Evolutionary conservation across 1,140 invertebrate species (phyloP), one percentile per base, ranked within the genome.

Genomic region (Phthorimaea operculella): DNA sequence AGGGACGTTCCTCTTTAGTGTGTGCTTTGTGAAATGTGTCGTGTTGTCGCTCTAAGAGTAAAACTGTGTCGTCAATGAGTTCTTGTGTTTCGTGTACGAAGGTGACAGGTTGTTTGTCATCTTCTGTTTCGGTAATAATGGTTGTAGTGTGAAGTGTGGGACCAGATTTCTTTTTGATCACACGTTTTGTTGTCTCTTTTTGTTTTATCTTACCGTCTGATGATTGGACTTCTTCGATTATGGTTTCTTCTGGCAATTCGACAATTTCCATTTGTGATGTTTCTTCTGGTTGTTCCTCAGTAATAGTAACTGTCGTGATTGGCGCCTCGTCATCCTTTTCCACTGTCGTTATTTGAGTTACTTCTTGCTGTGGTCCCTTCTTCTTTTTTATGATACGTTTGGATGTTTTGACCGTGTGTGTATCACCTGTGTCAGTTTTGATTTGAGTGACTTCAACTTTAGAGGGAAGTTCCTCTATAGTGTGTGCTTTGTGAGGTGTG

Each of bases 91-190:
- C 68, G 6, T 50, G 58, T n/a, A 66, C 53, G 0, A 59, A 58
- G 0, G 57, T 64, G 6, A 59, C 18, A 10, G 61, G 61, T 15
- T 52, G 51, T 50, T 64, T 54, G 5, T 55, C 63, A 10, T 61
- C 58, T 33, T 68, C 63, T 60, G 68, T 52, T 15, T 76, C 66
- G 21, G 80, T 76, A 15, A 76, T 68, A 61, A 81, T 72, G 58
- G 82, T 68, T 21, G 71, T 76, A 4, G 71, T 60, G 65, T 79
- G 67, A 60, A 76, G 49, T 64, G 74, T 72, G n/a, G 60, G 60
- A 51, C 68, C 75, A 33, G 62, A 68, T 28, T 54, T 54, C 18
- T 47, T 53, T 44, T 44, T 54, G 5, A 54, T 33, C 8, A 33
- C 17, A 16, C 44, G 42, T 34, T 54, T 54, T 12, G 42, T 48